Evolutionary conservation across 1,140 invertebrate species (phyloP).

Genomic region (Drosophila rhopaloa): DNA sequence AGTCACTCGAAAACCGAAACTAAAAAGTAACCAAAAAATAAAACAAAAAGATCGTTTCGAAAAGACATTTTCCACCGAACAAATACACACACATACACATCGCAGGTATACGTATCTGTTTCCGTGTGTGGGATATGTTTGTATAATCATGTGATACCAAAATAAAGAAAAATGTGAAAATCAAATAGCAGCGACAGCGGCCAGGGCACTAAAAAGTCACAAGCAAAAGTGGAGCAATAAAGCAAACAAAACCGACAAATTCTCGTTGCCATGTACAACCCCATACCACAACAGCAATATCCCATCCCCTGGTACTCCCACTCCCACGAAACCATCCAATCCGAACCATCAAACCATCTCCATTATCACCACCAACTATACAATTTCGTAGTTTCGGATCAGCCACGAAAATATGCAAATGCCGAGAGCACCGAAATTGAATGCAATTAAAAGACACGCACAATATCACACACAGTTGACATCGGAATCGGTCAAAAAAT

Average conservation of each 20-base stretch:
- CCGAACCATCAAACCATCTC: conserved; percentile 11
- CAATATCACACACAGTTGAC: conserved; percentile 17
- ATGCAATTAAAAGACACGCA: conserved; percentile 51
- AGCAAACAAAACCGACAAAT: conserved; percentile 65
- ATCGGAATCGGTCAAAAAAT: conserved; percentile 2
- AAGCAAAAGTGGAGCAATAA: conserved; percentile 82
- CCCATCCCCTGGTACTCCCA: conserved; percentile 6
- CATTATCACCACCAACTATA: conserved; percentile 14
- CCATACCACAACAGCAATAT: conserved; percentile 22
- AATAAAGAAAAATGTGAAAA: conserved; percentile 83
- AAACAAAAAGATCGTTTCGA: conserved; percentile 60
- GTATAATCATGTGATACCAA: conserved; percentile 81
- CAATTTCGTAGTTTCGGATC: conserved; percentile 28
- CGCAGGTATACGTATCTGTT: conserved; percentile 12
- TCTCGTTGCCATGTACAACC: conserved; percentile 57
- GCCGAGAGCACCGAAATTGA: conserved; percentile 16
- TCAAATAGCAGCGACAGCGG: conserved; percentile 72
- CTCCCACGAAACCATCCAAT: conserved; percentile 11
- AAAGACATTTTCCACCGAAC: conserved; percentile 66
- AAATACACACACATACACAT: conserved; percentile 12
- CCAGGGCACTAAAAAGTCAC: conserved; percentile 77
- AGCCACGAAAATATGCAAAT: conserved; percentile 54
- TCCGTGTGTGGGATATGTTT: conserved; percentile 43
- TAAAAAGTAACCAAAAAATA: conserved; percentile 48
- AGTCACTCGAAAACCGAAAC: conserved; percentile 63